Conservation (phyloP, 2,113 vertebrate species). For the Cyprinodon variegatus region DNA sequence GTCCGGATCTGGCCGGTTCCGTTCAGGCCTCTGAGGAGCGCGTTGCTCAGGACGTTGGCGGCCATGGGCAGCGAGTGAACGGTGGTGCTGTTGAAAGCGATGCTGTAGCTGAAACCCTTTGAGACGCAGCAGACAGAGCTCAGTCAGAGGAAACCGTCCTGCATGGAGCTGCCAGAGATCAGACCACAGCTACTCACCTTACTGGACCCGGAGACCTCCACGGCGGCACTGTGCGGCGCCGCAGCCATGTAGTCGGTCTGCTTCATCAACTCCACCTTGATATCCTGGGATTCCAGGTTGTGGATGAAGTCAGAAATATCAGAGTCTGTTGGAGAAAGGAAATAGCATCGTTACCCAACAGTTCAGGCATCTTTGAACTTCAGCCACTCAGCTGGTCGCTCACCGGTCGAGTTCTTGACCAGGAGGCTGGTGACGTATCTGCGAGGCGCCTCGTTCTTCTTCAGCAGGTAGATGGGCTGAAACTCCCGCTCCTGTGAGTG, state of each 20-base stretch:
- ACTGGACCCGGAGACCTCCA: constrained; percentile 83
- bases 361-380: not conserved
- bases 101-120: constrained; percentile 84
- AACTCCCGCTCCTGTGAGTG: constrained; percentile 85
- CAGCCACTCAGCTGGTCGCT: constrained; percentile 10
- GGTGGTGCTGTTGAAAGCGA: constrained; percentile 91
- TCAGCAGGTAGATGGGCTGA: constrained; percentile 88
- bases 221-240: constrained; percentile 90
- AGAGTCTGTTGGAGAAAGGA: constrained; percentile 72
- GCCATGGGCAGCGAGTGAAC: constrained; percentile 92
- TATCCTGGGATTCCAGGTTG: constrained; percentile 84
- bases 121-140: not conserved
- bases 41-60: constrained; percentile 92
- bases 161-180: not conserved
- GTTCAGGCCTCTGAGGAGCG: constrained; percentile 84
- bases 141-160: not conserved
- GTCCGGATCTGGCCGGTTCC: constrained; percentile 86
- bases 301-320: constrained; percentile 84
- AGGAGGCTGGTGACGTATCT: constrained; percentile 89
- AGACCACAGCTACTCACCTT: constrained; percentile 76
- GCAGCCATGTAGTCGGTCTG: constrained; percentile 84
- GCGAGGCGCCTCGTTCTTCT: constrained; percentile 76
- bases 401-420: constrained; percentile 92
- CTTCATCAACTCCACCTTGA: constrained; percentile 86
- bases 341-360: not conserved